Conservation (phyloP, 2,797 vertebrate species). For the Crenichthys baileyi region DNA sequence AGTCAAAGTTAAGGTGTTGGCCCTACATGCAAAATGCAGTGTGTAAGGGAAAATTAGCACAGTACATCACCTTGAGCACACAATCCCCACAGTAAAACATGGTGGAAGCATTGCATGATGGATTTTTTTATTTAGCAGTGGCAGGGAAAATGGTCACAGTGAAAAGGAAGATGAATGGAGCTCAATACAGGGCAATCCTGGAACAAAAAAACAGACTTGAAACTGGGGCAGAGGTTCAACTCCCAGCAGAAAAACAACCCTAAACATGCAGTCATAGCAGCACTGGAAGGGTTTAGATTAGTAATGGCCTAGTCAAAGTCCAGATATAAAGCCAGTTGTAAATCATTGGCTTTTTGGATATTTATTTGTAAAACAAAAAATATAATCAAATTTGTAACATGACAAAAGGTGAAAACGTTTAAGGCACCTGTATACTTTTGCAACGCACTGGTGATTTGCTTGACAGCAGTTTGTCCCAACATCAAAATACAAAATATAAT, state of each 20-base stretch:
- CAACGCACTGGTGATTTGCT: constrained; percentile 3
- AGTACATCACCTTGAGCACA: neutral
- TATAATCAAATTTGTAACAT: too few relatives aligned
- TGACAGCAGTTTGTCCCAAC: constrained; percentile 20
- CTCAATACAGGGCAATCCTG: neutral
- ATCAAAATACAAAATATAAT: neutral
- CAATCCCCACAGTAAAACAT: neutral
- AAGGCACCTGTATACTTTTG: too few relatives aligned
- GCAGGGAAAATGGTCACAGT: neutral
- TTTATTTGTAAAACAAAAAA: neutral
- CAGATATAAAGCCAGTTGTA: neutral
- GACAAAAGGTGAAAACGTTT: too few relatives aligned
- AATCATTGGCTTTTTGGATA: neutral
- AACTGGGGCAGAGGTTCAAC: neutral
- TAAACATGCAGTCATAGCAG: neutral
- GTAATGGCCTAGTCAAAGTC: neutral
- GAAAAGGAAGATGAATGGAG: neutral
- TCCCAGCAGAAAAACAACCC: neutral
- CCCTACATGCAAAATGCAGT: neutral
- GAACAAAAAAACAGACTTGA: neutral
- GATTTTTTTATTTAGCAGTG: neutral
- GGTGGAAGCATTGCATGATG: neutral
- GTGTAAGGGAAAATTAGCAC: neutral
- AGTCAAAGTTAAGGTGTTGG: neutral
- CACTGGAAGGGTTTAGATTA: neutral